Conservation (phyloP, 2,113 vertebrate species). For the Toxotes chatareus region DNA sequence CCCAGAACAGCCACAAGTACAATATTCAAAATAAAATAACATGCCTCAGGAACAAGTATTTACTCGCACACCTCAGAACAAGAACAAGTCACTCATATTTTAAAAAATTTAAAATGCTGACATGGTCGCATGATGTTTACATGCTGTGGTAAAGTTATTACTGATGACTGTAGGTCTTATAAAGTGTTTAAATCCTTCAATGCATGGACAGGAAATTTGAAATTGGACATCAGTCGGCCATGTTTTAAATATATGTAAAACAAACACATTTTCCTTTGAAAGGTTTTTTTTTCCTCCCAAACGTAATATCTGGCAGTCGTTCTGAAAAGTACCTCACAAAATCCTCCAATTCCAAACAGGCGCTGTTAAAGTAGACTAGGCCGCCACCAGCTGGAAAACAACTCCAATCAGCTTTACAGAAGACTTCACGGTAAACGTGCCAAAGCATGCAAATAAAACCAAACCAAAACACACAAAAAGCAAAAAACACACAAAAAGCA, state of each 20-base stretch:
- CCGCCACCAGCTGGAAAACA: slow-evolving; percentile 29
- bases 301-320: slow-evolving; percentile 54
- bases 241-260: slow-evolving; percentile 57
- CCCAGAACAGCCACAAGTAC: slow-evolving; percentile 1
- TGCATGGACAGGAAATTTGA: slow-evolving; percentile 55
- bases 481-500: slow-evolving; percentile 27
- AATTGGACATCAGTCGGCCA: slow-evolving; percentile 44
- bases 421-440: slow-evolving; percentile 32
- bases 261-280: slow-evolving; percentile 13
- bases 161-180: slow-evolving; percentile 18
- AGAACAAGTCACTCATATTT: slow-evolving; percentile 34
- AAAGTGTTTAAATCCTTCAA: slow-evolving; percentile 22
- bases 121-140: slow-evolving; percentile 50
- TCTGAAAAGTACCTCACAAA: neutral
- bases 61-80: slow-evolving; percentile 40
- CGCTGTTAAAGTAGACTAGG: neutral
- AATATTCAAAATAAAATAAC: slow-evolving; percentile 52
- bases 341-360: neutral
- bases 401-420: slow-evolving; percentile 12
- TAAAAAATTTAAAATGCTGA: slow-evolving; percentile 63
- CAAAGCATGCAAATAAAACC: slow-evolving; percentile 64
- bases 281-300: slow-evolving; percentile 33
- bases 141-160: slow-evolving; percentile 15
- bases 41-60: slow-evolving; percentile 29
- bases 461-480: slow-evolving; percentile 34